phyloP scores from a whole-genome alignment of 2,797 vertebrate genomes.

The Girardinus metallicus region DNA sequence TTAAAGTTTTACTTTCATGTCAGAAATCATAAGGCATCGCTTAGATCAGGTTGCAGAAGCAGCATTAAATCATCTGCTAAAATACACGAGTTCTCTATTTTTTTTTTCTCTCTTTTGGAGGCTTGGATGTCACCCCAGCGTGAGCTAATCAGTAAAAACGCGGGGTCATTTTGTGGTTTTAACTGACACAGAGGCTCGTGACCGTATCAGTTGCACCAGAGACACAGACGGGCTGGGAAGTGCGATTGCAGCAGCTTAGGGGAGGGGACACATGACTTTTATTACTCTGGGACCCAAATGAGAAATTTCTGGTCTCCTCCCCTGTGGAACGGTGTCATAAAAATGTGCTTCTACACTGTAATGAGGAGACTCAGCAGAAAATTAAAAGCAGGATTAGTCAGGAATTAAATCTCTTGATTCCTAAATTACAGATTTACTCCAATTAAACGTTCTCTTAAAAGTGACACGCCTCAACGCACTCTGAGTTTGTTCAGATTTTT shows the following conservation, averaged over 20 bases:
- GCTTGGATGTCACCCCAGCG: slow-evolving; percentile 2
- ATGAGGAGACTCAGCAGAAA: neutral
- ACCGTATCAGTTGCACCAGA: slow-evolving; percentile 64
- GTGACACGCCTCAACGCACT: neutral
- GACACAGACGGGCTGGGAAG: slow-evolving; percentile 45
- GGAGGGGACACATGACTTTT: slow-evolving; percentile 57
- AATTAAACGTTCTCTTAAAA: neutral
- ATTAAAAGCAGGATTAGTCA: slow-evolving; percentile 5
- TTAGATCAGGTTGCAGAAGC: slow-evolving; percentile 3
- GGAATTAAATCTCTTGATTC: slow-evolving; percentile 7
- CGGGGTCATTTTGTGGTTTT: slow-evolving; percentile 63
- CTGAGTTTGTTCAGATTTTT: neutral
- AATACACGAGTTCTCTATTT: neutral
- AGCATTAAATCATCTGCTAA: neutral
- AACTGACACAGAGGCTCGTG: slow-evolving; percentile 53
- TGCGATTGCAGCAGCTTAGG: slow-evolving; percentile 43
- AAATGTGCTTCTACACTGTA: slow-evolving; percentile 31
- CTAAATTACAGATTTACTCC: slow-evolving; percentile 5
- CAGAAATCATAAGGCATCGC: neutral
- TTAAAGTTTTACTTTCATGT: neutral
- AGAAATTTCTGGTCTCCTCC: slow-evolving; percentile 43
- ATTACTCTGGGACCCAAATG: slow-evolving; percentile 50
- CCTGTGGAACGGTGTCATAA: slow-evolving; percentile 29
- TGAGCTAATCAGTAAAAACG: slow-evolving; percentile 27
- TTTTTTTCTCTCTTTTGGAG: neutral